phyloP scores from a whole-genome alignment of 2,113 vertebrate species.

The Martes martes region DNA sequence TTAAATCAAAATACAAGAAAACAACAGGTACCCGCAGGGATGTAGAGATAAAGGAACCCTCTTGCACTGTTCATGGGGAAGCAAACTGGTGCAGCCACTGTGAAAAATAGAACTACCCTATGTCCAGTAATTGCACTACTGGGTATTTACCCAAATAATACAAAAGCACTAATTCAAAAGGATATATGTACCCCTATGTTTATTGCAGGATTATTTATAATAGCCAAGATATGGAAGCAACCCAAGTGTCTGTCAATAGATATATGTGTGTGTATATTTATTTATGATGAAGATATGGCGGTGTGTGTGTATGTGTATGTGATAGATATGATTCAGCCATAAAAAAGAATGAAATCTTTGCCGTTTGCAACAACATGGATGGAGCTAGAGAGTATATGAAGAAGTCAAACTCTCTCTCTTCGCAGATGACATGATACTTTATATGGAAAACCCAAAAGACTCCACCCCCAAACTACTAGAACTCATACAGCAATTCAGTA shows the following conservation, averaged over 20 bases:
- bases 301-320: too few species aligned
- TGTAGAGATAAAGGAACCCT: not conserved
- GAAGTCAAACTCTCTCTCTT: too few species aligned
- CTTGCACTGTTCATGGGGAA: not conserved
- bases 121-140: not conserved
- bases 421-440: too few species aligned
- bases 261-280: too few species aligned
- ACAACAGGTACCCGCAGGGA: not conserved
- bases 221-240: not conserved
- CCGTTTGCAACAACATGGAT: too few species aligned
- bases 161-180: not conserved
- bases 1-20: not conserved
- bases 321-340: not conserved
- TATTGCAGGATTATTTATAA: not conserved
- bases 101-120: not conserved
- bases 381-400: not conserved
- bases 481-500: too few species aligned
- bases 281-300: too few species aligned
- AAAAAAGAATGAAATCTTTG: not conserved
- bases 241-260: not conserved
- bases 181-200: not conserved
- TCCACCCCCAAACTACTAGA: too few species aligned
- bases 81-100: not conserved
- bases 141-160: not conserved
- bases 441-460: too few species aligned